Conservation (phyloP, 2,888 invertebrate species). For the Dynastes maya region DNA sequence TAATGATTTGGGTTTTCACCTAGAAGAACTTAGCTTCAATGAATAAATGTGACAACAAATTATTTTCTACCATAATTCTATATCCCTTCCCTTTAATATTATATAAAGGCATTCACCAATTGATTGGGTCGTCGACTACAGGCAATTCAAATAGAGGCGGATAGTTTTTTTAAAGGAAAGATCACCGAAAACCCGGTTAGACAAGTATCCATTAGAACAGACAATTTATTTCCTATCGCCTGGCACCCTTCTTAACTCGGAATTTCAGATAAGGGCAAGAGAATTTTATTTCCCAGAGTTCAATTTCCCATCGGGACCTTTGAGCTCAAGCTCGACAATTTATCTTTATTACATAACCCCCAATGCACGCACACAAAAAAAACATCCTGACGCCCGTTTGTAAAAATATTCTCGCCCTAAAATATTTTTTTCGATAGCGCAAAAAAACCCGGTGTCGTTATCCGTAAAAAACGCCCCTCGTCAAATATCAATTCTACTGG, state of each 20-base stretch:
- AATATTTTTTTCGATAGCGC: constrained; percentile 42
- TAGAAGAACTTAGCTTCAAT: too few species aligned
- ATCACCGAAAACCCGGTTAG: constrained; percentile 25
- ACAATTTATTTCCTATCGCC: constrained; percentile 48
- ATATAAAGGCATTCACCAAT: neutral
- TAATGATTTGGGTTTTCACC: too few species aligned
- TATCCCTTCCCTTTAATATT: neutral
- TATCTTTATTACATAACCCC: constrained; percentile 56
- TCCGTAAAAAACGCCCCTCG: constrained; percentile 8
- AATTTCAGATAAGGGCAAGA: constrained; percentile 54
- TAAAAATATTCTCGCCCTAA: constrained; percentile 51
- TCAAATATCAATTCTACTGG: constrained; percentile 27
- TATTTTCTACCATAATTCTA: too few species aligned
- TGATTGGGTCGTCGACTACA: neutral
- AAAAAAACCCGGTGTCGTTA: constrained; percentile 19
- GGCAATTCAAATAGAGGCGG: too few species aligned
- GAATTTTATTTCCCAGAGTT: constrained; percentile 55
- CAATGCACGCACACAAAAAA: constrained; percentile 25
- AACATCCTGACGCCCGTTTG: constrained; percentile 47
- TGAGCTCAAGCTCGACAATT: constrained; percentile 54
- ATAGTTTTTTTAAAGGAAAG: too few species aligned
- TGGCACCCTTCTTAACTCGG: constrained; percentile 41
- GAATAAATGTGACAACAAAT: too few species aligned
- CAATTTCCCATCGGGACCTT: constrained; percentile 56
- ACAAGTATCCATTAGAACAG: constrained; percentile 37